phyloP scores from a whole-genome alignment of 2,113 vertebrate genomes.

The Melanerpes formicivorus region DNA sequence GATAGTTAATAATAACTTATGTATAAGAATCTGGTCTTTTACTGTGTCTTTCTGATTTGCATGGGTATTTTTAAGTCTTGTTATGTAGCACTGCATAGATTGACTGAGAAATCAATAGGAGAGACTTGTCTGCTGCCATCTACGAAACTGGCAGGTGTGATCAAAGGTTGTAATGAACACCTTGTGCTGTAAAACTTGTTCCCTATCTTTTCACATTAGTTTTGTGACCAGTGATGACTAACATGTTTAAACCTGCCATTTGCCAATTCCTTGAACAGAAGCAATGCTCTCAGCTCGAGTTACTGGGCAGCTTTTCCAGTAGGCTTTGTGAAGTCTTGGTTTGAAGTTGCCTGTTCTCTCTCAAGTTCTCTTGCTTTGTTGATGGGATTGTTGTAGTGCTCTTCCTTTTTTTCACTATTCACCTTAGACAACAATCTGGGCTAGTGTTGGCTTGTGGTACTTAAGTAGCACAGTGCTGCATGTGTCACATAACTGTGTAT shows the following conservation, averaged over 20 bases:
- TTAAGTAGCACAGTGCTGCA: not conserved
- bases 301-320: not conserved
- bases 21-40: not conserved
- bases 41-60: not conserved
- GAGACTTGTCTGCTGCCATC: not conserved
- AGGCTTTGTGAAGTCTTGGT: not conserved
- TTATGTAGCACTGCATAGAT: not conserved
- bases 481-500: accelerated
- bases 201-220: not conserved
- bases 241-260: not conserved
- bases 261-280: not conserved
- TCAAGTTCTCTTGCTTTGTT: not conserved
- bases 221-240: not conserved
- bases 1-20: conserved; percentile 19
- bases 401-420: not conserved
- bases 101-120: not conserved
- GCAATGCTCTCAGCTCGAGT: not conserved
- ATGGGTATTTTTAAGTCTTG: not conserved
- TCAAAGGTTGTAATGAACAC: not conserved
- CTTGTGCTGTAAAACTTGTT: not conserved
- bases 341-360: not conserved
- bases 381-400: not conserved
- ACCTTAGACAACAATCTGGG: not conserved
- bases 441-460: not conserved
- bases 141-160: not conserved